Percentiles rank a stretch among this genome's conserved stretches.
Evolutionary conservation across 2,113 vertebrate species (phyloP).

Genomic region (Bubo blakistoni): DNA sequence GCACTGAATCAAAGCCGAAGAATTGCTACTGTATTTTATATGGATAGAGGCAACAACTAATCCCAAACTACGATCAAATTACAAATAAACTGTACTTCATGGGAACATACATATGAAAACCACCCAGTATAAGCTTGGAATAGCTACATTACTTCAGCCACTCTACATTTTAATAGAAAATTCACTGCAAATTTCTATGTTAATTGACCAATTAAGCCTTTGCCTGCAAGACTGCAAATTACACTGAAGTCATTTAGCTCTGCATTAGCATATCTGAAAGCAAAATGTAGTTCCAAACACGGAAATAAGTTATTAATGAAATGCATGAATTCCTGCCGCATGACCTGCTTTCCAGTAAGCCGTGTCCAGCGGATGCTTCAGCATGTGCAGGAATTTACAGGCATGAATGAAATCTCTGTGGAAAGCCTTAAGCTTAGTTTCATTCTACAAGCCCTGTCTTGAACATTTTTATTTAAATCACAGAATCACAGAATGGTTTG

Average conservation of each 20-base stretch:
- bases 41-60: not conserved
- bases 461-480: not conserved
- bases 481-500: too few species aligned
- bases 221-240: not conserved
- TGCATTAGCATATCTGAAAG: not conserved
- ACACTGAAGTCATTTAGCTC: not conserved
- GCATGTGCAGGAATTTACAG: not conserved
- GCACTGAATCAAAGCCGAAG: not conserved
- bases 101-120: not conserved
- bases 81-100: not conserved
- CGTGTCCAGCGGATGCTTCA: fast-evolving
- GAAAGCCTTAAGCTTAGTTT: too few species aligned
- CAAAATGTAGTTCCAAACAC: not conserved
- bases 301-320: not conserved
- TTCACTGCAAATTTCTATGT: not conserved
- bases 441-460: fast-evolving
- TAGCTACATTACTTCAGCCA: not conserved
- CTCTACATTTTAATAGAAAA: not conserved
- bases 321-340: fast-evolving
- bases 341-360: not conserved
- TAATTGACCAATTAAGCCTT: conserved; percentile 18
- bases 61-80: not conserved
- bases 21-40: not conserved
- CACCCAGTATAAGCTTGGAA: not conserved
- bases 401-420: fast-evolving